Evolutionary conservation across 2,888 invertebrate species (phyloP), one percentile per base, ranked within the genome.

Genomic region (Kryphioiulus occultus): DNA sequence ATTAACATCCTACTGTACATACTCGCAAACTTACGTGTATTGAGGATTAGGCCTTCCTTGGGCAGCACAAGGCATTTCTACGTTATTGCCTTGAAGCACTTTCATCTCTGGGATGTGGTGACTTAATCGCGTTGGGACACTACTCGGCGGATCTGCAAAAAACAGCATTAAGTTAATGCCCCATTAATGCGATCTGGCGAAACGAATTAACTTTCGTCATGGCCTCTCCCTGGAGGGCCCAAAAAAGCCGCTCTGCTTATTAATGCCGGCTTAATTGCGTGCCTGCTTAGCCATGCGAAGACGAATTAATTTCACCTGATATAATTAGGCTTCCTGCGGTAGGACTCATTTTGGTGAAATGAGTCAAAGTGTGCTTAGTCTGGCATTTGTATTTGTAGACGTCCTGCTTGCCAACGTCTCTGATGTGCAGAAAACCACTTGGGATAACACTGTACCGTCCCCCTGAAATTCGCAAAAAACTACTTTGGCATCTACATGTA

Each of bases 381-480:
- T 87, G 68, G 68, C 89, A 89, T 68, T 68, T 88, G 68, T 89
- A 89, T 53, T 88, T 89, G 47, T 86, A 88, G 17, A 85, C 88
- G 22, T 89, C 89, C 26, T 87, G 87, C 53, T 89, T 89, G 19
- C 88, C 87, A 7, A 89, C 89, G 15, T 89, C 89, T 0, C 89
- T 85, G 15, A 89, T 88, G 39, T 89, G 89, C 15, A 89, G 88
- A 68, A 88, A 89, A 0, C 89, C 89, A 5, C 88, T 88, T 1
- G 89, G 89, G 84, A 89, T 89, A 12, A 89, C 89, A 85, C 88
- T 89, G 87, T 89, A 89, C 1, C 89, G 89, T 42, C 89, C 89
- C 86, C 42, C 35, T 88, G 30, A 44, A 85, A 5, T 44, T 4
- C 1, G 10, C 3, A 0, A 30, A 15, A 78, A 78, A 17, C 0